phyloP scores from a whole-genome alignment of 2,113 vertebrate genomes.

The Hipposideros armiger region DNA sequence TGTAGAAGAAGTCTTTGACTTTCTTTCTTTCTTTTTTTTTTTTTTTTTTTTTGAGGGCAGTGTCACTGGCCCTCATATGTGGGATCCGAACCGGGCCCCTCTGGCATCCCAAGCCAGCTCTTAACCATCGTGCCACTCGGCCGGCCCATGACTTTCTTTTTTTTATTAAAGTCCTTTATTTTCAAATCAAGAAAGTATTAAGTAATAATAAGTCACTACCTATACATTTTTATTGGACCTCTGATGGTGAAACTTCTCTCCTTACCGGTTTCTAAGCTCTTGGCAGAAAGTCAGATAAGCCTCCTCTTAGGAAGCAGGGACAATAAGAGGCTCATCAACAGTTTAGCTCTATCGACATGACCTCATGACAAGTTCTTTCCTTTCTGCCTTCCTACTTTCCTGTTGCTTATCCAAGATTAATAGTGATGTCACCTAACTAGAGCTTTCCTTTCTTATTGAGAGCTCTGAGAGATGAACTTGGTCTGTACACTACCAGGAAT shows the following conservation, averaged over 20 bases:
- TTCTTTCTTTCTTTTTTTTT: too few relatives aligned
- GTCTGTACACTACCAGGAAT: background rate
- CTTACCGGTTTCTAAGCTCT: background rate
- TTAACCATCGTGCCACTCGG: too few relatives aligned
- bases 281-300: background rate
- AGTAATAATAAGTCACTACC: background rate
- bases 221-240: background rate
- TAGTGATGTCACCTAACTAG: background rate
- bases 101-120: too few relatives aligned
- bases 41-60: too few relatives aligned
- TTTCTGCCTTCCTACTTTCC: background rate
- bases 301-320: background rate
- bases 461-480: background rate
- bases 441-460: background rate
- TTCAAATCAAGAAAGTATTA: conserved; percentile 17
- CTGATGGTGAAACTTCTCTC: background rate
- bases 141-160: too few relatives aligned
- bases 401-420: background rate
- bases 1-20: background rate
- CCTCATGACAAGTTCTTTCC: background rate
- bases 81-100: too few relatives aligned
- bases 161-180: background rate
- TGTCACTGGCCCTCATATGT: too few relatives aligned
- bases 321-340: background rate
- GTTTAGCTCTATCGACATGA: background rate